A percentile compares a stretch with the other conserved stretches of the same genome.
phyloP scores from a whole-genome alignment of 2,888 invertebrate genomes.

The Orchesella flavescens region DNA sequence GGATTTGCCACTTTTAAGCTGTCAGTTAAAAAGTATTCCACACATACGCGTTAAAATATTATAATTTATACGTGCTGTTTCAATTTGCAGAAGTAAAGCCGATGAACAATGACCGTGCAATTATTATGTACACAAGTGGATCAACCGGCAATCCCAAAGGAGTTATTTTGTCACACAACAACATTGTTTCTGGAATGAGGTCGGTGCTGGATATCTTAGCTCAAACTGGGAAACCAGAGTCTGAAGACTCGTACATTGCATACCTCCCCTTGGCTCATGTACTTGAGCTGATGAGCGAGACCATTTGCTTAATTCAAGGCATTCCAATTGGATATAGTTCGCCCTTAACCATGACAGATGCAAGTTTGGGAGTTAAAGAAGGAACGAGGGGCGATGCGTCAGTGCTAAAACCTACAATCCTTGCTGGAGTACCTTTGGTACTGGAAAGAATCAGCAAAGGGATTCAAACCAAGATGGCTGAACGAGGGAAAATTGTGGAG shows the following conservation, averaged over 20 bases:
- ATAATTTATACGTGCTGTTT: not conserved
- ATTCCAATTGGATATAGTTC: constrained; percentile 87
- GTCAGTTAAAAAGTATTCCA: no score
- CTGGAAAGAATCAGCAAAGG: constrained; percentile 98
- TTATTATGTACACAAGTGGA: constrained; percentile 99
- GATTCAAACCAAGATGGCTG: constrained; percentile 93
- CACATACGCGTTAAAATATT: no score
- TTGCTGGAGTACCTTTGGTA: constrained; percentile 97
- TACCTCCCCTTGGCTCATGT: constrained; percentile 98
- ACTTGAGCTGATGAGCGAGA: constrained; percentile 84
- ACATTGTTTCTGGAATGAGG: constrained; percentile 86
- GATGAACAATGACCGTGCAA: constrained; percentile 86
- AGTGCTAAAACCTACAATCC: constrained; percentile 91
- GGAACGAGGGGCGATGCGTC: constrained; percentile 96
- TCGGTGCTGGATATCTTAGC: constrained; percentile 83
- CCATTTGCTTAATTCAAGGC: constrained; percentile 71
- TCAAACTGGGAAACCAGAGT: constrained; percentile 54
- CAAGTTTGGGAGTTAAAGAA: constrained; percentile 95
- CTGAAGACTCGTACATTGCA: constrained; percentile 88
- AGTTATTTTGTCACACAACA: constrained; percentile 86
- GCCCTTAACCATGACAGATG: constrained; percentile 92
- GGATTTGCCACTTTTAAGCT: not conserved
- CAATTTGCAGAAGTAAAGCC: constrained; percentile 52
- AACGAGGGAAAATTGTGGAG: constrained; percentile 85
- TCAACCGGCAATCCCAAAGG: constrained; percentile 82